These are phyloP conservation scores for Perognathus longimembris DNA, from an alignment of 2,113 vertebrate genomes.

Conservation along the genomic window DNA sequence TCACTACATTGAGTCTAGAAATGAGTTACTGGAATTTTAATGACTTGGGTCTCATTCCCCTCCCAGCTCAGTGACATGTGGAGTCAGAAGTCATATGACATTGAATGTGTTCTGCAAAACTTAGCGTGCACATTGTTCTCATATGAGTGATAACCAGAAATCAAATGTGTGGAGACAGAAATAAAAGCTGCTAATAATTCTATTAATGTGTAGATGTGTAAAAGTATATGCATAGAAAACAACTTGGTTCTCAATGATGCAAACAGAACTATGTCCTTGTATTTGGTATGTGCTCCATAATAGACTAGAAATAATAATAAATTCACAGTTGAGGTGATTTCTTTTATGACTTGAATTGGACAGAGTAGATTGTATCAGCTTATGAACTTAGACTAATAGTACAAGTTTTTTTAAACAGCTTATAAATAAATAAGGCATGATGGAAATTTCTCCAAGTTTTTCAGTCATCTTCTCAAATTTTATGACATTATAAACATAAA, in stretches of 20 bases:
- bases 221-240: background rate
- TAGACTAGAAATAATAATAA: background rate
- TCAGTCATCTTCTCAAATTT: background rate
- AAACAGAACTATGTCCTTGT: background rate
- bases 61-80: background rate
- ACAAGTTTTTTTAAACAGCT: slow-evolving; percentile 7
- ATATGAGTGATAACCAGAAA: background rate
- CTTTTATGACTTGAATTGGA: background rate
- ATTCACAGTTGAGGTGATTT: background rate
- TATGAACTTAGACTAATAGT: background rate
- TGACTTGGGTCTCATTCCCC: background rate
- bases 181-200: background rate
- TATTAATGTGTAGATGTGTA: background rate
- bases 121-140: background rate
- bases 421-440: background rate
- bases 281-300: background rate
- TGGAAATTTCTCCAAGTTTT: background rate
- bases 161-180: background rate
- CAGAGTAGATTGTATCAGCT: background rate
- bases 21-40: background rate
- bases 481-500: background rate
- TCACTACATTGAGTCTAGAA: background rate
- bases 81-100: background rate
- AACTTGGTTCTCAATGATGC: background rate
- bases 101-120: background rate